Base-by-base conservation (phyloP, 2,797 vertebrate species). In the Sciaenops ocellatus region DNA sequence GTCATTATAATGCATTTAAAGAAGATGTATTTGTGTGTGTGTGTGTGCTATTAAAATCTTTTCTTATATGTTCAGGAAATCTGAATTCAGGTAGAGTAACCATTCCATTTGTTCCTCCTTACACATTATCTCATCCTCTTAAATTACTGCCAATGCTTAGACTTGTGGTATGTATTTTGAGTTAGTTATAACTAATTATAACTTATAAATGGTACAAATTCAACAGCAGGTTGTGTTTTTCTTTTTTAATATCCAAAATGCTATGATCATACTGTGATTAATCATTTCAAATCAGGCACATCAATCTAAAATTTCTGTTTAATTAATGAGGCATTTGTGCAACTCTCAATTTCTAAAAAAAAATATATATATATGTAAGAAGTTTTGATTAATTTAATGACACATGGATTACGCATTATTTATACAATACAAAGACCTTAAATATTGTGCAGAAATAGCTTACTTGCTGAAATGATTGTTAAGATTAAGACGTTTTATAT, bases 361-460 rank as follows among this genome's bases (percentile, higher is more conserved):
- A 6, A 0, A 7, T 55, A 1, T 18, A 1, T 10, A 38, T 38
- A 41, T 9, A 28, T 28, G 30, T 30, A 6, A 6, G 34, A 17
- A 1, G 0, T 50, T 47, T 56, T 46, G 15, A 28, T 42, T 1
- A 12, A 47, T 47, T 20, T 30, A 59, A 59, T 38, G 34, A 9
- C 9, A 2, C 8, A 9, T 38, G 0, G 9, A 24, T 55, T 22
- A 1, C 0, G 28, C n/a, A n/a, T n/a, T n/a, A n/a, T 55, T 26
- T n/a, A 2, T 34, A 15, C 4, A 38, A 13, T 30, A 38, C 18
- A 34, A 18, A 50, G 0, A 3, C 42, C 12, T 42, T 1, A 61
- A 56, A 69, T 41, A 22, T 6, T 60, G 34, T n/a, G 30, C 10
- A 41, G 2, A 9, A 38, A 38, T 3, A 38, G 34, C 34, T 34